These are phyloP conservation scores for Molossus alvarezi DNA, from an alignment of 2,797 vertebrate genomes.

Conservation along the genomic window DNA sequence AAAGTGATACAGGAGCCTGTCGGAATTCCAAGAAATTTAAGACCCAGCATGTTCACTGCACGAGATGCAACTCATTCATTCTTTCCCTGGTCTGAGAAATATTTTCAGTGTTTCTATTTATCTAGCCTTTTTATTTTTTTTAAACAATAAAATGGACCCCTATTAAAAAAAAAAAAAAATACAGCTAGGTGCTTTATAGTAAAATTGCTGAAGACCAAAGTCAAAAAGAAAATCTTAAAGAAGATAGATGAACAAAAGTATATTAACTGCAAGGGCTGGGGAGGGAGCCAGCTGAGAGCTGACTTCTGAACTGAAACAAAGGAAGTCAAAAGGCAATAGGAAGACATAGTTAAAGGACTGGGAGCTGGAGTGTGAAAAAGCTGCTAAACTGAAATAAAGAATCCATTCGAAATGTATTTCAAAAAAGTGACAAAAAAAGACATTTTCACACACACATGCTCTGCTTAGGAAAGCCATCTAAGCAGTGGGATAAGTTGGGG, in stretches of 20 bases:
- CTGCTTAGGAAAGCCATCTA: neutral
- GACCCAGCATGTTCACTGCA: neutral
- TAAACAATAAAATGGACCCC: neutral
- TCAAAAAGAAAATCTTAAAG: neutral
- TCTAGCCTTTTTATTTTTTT: neutral
- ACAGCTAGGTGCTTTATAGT: neutral
- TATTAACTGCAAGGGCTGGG: neutral
- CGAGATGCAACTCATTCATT: neutral
- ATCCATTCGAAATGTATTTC: neutral
- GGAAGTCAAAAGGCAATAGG: neutral
- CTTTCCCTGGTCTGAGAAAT: constrained; percentile 6
- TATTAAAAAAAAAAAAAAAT: constrained; percentile 35
- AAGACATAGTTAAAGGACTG: neutral
- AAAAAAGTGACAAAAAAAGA: neutral
- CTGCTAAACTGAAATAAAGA: neutral
- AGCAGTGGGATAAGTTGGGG: neutral
- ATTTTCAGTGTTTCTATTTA: constrained; percentile 12
- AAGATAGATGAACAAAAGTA: neutral
- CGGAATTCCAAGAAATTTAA: constrained; percentile 15
- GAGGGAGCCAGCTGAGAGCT: neutral
- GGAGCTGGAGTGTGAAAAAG: neutral
- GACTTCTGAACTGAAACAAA: neutral
- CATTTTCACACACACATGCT: neutral
- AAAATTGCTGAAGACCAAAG: neutral
- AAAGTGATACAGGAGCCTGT: neutral